Evolutionary conservation across 2,797 vertebrate species (phyloP).

Genomic region (Orestias chungarensis): DNA sequence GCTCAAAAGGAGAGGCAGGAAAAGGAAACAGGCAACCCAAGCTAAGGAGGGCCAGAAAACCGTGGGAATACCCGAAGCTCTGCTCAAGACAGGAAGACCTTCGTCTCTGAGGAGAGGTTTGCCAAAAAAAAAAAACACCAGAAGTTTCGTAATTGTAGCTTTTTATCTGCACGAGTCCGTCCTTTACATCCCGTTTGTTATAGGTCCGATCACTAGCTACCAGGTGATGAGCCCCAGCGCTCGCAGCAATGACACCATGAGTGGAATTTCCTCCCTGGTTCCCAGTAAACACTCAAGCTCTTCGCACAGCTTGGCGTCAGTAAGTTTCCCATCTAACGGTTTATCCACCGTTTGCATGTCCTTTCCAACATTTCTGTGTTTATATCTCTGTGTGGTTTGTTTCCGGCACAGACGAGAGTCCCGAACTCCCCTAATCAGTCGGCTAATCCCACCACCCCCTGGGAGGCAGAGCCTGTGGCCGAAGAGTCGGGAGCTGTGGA

Average conservation of each 20-base stretch:
- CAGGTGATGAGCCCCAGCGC: conserved; percentile 92
- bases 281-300: conserved; percentile 97
- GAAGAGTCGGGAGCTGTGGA: conserved; percentile 84
- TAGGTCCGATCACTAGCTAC: conserved; percentile 81
- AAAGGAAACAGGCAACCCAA: conserved; percentile 85
- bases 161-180: neutral
- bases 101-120: conserved; percentile 91
- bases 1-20: conserved; percentile 90
- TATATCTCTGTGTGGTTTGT: neutral
- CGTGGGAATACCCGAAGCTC: conserved; percentile 82
- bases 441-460: conserved; percentile 78
- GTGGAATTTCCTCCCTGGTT: conserved; percentile 92
- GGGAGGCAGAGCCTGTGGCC: conserved; percentile 84
- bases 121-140: conserved; percentile 4
- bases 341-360: neutral
- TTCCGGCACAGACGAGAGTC: conserved; percentile 73
- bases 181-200: conserved; percentile 1
- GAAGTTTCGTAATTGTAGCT: neutral
- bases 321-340: conserved; percentile 54
- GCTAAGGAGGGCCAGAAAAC: conserved; percentile 81
- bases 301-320: conserved; percentile 92
- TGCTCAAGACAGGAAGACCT: conserved; percentile 85
- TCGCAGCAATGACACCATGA: conserved; percentile 95
- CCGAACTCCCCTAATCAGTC: conserved; percentile 87
- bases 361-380: neutral